Base-by-base conservation (phyloP, 2,888 invertebrate genomes). In the Hypomecis atomaria region DNA sequence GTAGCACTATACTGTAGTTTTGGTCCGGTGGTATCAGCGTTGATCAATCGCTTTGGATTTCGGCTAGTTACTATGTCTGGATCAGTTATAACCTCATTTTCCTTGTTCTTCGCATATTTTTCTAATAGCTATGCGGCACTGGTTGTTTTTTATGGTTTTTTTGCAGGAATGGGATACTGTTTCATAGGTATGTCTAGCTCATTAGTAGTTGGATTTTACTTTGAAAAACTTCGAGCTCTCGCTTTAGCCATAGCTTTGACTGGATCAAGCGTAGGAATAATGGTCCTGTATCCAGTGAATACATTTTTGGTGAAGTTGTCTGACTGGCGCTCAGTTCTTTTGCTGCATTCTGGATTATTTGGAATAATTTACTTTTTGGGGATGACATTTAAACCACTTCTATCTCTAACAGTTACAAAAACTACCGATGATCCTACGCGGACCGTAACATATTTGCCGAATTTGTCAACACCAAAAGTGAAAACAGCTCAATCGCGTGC, bases 21-120 rank as follows among this genome's bases (percentile, higher is more conserved):
- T 47, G 85, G 87, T 0, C 92, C 92, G 37, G 54, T 92, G 38
- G 84, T 81, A 11, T 90, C 92, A 34, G 90, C 90, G 33, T 82
- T 88, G 62, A 89, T 92, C 49, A 92, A 92, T 70, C 82, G 91
- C 55, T 91, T 86, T 78, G 92, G 92, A 59, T 92, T 92, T 74
- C 79, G 92, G 68, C 84, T 86, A 9, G 83, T 87, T 73, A 75
- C 77, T 36, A 91, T 92, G 91, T 75, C 78, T 44, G 92, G 92
- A 53, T 84, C 90, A 61, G 71, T 89, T 7, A 71, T 88, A 59
- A 81, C 83, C 75, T 77, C 86, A 6, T 75, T 83, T 66, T 77
- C 86, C 48, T 74, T 88, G 49, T 76, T 89, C 48, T 81, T 78
- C 59, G 78, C 90, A 38, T 86, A 88, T 78, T 89, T 90, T 78